phyloP scores from a whole-genome alignment of 2,113 vertebrate genomes.

The Grammomys surdaster region DNA sequence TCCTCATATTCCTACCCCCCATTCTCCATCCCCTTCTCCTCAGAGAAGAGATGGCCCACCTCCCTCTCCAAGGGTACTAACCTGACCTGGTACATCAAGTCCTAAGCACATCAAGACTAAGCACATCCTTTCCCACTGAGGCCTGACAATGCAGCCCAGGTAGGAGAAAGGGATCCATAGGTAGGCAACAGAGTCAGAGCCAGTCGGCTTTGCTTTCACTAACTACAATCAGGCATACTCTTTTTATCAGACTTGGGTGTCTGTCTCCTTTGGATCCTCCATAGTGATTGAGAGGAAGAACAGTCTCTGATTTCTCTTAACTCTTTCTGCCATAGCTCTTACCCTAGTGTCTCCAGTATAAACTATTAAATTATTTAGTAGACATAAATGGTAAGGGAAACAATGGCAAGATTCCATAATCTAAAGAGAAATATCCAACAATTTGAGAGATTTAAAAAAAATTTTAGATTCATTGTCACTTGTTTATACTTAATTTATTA shows the following conservation, averaged over 20 bases:
- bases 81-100: too few species aligned
- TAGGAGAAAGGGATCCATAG: too few species aligned
- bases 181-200: too few species aligned
- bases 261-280: background rate
- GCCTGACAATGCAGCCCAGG: too few species aligned
- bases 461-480: background rate
- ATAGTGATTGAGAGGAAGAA: background rate
- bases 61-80: too few species aligned
- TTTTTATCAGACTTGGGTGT: background rate
- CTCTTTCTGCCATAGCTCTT: background rate
- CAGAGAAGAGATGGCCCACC: too few species aligned
- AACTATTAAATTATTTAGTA: slow-evolving; percentile 26
- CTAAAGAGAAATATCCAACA: background rate
- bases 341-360: background rate
- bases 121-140: too few species aligned
- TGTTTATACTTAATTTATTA: background rate
- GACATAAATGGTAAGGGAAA: background rate
- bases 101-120: too few species aligned
- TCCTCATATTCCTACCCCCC: too few species aligned
- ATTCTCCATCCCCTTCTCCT: too few species aligned
- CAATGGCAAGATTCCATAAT: background rate
- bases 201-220: background rate
- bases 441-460: slow-evolving; percentile 25
- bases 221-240: background rate
- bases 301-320: background rate